phyloP scores from a whole-genome alignment of 1,140 invertebrate species.

The Philotrypesis tridentata region DNA sequence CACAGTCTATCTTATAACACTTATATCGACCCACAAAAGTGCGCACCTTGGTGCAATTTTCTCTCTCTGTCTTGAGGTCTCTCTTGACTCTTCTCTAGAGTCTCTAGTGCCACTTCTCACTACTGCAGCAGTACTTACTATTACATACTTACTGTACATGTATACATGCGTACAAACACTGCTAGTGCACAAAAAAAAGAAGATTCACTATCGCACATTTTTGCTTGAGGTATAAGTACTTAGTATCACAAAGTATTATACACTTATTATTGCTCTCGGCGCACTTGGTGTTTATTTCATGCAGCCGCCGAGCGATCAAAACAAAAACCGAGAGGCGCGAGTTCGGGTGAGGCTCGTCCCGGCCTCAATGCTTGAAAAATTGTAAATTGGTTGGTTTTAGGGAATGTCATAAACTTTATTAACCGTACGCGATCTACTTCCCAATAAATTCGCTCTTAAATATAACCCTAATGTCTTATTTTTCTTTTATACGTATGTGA shows the following conservation, averaged over 20 bases:
- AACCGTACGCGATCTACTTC: not conserved
- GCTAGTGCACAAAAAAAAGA: too few species aligned
- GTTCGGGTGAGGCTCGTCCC: not conserved
- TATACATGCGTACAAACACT: too few species aligned
- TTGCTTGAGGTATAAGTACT: too few species aligned
- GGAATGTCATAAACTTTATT: constrained; percentile 58
- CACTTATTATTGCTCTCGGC: not conserved
- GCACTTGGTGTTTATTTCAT: not conserved
- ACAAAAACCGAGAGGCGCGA: not conserved
- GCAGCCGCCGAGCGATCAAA: not conserved
- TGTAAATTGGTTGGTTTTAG: too few species aligned
- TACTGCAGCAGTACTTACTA: too few species aligned
- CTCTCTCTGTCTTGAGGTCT: too few species aligned
- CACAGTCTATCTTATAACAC: not conserved
- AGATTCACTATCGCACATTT: too few species aligned
- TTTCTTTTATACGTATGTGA: not conserved
- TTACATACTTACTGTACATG: too few species aligned
- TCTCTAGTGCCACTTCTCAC: not conserved
- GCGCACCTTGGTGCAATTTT: not conserved
- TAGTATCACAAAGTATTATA: too few species aligned
- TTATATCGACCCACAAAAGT: not conserved
- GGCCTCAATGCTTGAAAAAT: too few species aligned
- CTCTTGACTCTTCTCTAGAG: not conserved
- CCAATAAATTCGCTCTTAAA: too few species aligned
- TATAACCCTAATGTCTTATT: not conserved